Conservation (phyloP, 2,113 vertebrate genomes). For the Fukomys damarensis region DNA sequence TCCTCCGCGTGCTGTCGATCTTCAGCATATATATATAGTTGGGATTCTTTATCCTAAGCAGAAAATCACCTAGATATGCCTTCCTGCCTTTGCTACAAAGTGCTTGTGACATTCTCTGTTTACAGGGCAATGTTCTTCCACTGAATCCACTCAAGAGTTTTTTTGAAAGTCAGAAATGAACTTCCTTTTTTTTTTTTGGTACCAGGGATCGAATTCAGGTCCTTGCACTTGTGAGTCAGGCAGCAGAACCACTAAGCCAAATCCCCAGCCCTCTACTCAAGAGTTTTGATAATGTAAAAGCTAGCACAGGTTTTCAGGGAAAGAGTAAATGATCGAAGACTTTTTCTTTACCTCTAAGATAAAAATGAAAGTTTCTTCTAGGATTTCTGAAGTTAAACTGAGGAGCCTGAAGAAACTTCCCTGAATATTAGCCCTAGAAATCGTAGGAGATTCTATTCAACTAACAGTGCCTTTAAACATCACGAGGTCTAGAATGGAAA, state of each 20-base stretch:
- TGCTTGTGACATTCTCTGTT: background rate
- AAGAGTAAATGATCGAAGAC: background rate
- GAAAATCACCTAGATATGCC: background rate
- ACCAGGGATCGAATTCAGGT: too few relatives aligned
- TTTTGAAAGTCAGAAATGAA: too few relatives aligned
- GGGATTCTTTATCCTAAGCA: background rate
- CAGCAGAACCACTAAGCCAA: too few relatives aligned
- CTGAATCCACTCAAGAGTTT: background rate
- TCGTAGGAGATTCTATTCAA: background rate
- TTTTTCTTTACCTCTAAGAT: background rate
- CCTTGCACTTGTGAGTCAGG: too few relatives aligned
- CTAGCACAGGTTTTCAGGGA: background rate
- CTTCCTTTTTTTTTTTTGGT: too few relatives aligned
- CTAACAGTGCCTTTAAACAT: background rate
- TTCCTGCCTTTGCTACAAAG: background rate
- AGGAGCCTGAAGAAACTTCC: background rate
- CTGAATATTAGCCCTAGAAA: background rate
- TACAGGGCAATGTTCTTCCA: background rate
- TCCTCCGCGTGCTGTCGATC: background rate
- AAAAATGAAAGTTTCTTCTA: background rate
- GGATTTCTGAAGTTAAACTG: conserved; percentile 24
- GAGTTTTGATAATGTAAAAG: background rate
- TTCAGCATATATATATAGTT: background rate
- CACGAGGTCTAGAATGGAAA: background rate
- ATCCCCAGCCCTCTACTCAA: too few relatives aligned